Evolutionary conservation across 2,797 vertebrate species (phyloP).

Genomic region (Astyanax mexicanus): DNA sequence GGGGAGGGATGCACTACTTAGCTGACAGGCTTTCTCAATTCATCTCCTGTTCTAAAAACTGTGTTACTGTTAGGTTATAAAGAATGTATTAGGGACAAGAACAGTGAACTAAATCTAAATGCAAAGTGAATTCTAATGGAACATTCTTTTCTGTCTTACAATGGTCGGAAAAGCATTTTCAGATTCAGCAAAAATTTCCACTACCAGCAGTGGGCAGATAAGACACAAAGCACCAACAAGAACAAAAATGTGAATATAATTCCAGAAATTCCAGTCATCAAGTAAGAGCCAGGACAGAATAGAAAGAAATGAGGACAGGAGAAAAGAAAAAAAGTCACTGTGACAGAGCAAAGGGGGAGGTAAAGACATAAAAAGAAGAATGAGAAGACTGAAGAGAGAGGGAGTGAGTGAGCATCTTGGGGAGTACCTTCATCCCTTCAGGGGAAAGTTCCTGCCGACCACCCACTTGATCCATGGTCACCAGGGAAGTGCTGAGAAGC

Average conservation of each 20-base stretch:
- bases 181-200: conserved; percentile 1
- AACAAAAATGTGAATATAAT: not conserved
- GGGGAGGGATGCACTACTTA: not conserved
- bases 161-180: too few relatives aligned
- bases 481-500: conserved; percentile 61
- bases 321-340: too few relatives aligned
- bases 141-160: too few relatives aligned
- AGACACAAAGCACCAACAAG: not conserved
- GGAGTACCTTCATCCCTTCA: conserved; percentile 86
- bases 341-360: not conserved
- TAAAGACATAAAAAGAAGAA: not conserved
- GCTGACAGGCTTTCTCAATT: not conserved
- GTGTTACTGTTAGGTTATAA: not conserved
- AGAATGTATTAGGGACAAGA: not conserved
- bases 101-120: not conserved
- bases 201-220: not conserved
- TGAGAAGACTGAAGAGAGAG: not conserved
- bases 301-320: not conserved
- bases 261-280: not conserved
- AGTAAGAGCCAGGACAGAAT: conserved; percentile 33
- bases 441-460: conserved; percentile 69
- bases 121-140: not conserved
- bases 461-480: conserved; percentile 84
- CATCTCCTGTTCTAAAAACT: not conserved
- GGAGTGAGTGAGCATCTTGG: not conserved